Evolutionary conservation across 2,888 invertebrate species (phyloP).

Genomic region (Latrodectus elegans): DNA sequence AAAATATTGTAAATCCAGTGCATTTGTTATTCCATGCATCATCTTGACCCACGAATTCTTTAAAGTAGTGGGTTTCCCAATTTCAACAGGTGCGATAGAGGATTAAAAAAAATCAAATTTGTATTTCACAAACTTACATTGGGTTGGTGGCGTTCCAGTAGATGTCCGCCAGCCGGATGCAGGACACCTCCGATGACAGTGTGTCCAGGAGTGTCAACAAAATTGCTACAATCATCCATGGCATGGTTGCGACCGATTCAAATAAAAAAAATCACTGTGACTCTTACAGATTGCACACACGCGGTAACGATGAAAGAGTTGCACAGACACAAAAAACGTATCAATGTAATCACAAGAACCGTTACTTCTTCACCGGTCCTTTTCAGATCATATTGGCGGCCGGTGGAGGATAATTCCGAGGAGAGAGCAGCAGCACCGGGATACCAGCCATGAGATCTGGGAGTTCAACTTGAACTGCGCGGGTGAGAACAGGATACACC

Average conservation of each 20-base stretch:
- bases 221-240: constrained; percentile 78
- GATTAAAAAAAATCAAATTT: no score
- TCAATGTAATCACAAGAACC: not conserved
- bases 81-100: no score
- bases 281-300: not conserved
- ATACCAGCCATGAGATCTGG: constrained; percentile 25
- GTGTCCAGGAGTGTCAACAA: constrained; percentile 78
- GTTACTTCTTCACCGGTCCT: not conserved
- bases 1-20: no score
- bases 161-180: constrained; percentile 78
- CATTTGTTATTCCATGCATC: no score
- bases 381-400: constrained; percentile 6
- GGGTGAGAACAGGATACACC: not conserved
- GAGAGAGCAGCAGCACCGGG: not conserved
- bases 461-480: not conserved
- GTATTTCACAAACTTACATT: constrained; percentile 76
- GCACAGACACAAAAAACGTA: not conserved
- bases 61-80: no score
- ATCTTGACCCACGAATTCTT: no score
- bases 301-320: not conserved
- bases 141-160: constrained; percentile 79
- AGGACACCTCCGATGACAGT: constrained; percentile 77
- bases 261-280: not conserved
- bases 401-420: constrained; percentile 2
- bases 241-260: constrained; percentile 74